Conservation (phyloP, 2,113 vertebrate genomes). For the Dipodomys ordii region DNA sequence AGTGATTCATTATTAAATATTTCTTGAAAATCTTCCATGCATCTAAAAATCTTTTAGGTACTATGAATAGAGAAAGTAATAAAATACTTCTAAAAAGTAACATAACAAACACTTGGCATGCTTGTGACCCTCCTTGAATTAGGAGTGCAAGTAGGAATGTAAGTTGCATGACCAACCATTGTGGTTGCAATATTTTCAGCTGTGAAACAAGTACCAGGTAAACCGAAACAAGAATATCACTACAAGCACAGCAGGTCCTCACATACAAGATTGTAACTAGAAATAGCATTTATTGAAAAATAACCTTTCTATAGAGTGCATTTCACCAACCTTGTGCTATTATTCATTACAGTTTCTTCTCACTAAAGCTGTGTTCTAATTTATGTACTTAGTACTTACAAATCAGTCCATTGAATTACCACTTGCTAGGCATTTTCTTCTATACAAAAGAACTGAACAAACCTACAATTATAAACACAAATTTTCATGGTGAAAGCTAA, state of each 20-base stretch:
- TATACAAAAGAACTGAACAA: constrained; percentile 59
- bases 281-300: constrained; percentile 6
- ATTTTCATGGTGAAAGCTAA: constrained; percentile 48
- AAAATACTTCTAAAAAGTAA: neutral
- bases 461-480: constrained; percentile 47
- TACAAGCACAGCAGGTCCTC: neutral
- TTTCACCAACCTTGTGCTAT: neutral
- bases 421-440: constrained; percentile 57
- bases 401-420: constrained; percentile 39
- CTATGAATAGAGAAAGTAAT: neutral
- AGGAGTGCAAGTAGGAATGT: neutral
- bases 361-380: constrained; percentile 39
- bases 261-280: neutral
- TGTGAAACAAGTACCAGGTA: neutral
- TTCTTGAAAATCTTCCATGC: constrained; percentile 9
- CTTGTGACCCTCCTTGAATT: neutral
- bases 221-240: neutral
- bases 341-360: constrained; percentile 47
- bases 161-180: neutral
- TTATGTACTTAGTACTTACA: constrained; percentile 48
- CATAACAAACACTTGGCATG: neutral
- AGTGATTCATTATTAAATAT: neutral
- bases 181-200: neutral
- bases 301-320: neutral
- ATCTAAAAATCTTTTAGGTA: neutral